phyloP scores from a whole-genome alignment of 37 sponge, comb jelly and placozoan species.

The Ianthella basta region DNA sequence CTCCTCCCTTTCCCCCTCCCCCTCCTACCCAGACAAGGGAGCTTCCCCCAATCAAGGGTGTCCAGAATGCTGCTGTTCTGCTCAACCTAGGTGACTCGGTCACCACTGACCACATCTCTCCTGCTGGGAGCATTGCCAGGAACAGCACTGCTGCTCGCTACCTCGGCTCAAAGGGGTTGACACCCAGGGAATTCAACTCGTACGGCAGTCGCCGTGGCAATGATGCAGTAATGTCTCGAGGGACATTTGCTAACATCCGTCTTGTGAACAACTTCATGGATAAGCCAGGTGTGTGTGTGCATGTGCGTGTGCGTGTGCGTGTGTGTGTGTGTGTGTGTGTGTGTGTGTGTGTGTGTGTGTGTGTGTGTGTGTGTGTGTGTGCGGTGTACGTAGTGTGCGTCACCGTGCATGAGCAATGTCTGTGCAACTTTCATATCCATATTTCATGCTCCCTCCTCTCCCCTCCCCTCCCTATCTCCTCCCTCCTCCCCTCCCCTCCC shows the following conservation, averaged over 20 bases:
- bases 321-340: too few relatives aligned
- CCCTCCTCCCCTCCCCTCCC: neutral
- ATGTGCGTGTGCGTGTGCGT: neutral
- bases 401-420: too few relatives aligned
- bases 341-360: too few relatives aligned
- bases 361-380: too few relatives aligned
- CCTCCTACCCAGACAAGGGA: slow-evolving; percentile 42
- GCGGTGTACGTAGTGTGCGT: too few relatives aligned
- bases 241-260: slow-evolving; percentile 93
- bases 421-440: too few relatives aligned
- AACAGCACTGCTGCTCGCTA: slow-evolving; percentile 89
- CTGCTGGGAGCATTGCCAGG: slow-evolving; percentile 93
- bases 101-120: slow-evolving; percentile 94
- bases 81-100: slow-evolving; percentile 92
- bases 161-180: slow-evolving; percentile 75
- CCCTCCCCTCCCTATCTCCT: too few relatives aligned
- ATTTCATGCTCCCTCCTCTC: too few relatives aligned
- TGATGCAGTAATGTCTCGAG: slow-evolving; percentile 89
- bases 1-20: neutral
- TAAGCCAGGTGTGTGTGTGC: slow-evolving; percentile 55
- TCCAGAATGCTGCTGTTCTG: slow-evolving; percentile 68
- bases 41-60: slow-evolving; percentile 30
- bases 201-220: slow-evolving; percentile 94
- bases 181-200: slow-evolving; percentile 91
- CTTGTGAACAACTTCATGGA: slow-evolving; percentile 82